Evolutionary conservation across 2,797 vertebrate genomes (phyloP).

Genomic region (Parauchenoglanis punctatus): DNA sequence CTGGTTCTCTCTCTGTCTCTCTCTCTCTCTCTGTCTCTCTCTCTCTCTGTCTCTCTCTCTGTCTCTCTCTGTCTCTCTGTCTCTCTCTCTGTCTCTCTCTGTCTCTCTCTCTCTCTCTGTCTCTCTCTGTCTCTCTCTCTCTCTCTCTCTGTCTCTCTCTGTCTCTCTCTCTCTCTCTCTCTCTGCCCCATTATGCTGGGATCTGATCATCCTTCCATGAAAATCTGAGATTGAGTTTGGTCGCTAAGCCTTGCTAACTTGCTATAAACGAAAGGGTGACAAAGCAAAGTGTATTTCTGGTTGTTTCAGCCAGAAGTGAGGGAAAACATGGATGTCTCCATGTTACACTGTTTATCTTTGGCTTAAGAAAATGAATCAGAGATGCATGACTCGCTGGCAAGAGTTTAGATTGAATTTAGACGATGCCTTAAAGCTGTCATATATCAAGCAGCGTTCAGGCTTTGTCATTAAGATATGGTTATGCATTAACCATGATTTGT

Average conservation of each 20-base stretch:
- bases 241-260: not conserved
- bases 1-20: too few relatives aligned
- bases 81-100: too few relatives aligned
- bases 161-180: not conserved
- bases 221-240: not conserved
- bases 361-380: not conserved
- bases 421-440: not conserved
- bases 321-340: not conserved
- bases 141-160: too few relatives aligned
- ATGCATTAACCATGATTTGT: not conserved
- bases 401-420: not conserved
- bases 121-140: not conserved
- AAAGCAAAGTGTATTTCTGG: not conserved
- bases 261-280: too few relatives aligned
- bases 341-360: constrained; percentile 3
- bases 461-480: not conserved
- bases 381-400: not conserved
- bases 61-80: too few relatives aligned
- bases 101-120: too few relatives aligned
- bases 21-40: too few relatives aligned
- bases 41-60: too few relatives aligned
- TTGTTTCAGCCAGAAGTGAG: not conserved
- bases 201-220: not conserved
- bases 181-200: not conserved
- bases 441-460: not conserved